Percentiles rank a stretch among this genome's conserved stretches.
Conservation (phyloP, 2,113 vertebrate genomes). For the Rousettus leschenaultii region DNA sequence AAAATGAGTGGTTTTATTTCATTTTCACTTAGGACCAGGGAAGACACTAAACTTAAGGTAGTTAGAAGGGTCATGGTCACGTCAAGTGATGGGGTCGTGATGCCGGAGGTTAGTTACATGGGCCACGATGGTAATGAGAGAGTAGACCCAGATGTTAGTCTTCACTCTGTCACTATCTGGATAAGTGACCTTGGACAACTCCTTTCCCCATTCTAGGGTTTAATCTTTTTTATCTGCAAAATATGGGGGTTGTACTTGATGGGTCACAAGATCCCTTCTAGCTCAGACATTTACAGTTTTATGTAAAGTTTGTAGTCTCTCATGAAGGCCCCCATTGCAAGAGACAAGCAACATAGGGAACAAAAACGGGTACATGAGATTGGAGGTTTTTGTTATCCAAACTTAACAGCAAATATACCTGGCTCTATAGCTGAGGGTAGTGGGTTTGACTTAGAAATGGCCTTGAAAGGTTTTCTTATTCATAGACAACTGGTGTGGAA, state of each 20-base stretch:
- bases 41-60: background rate
- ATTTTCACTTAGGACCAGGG: background rate
- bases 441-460: background rate
- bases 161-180: background rate
- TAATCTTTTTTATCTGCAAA: background rate
- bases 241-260: background rate
- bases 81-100: too few species aligned
- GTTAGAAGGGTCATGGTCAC: background rate
- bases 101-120: background rate
- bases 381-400: background rate
- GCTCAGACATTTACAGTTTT: background rate
- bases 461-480: background rate
- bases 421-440: background rate
- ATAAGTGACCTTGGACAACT: background rate
- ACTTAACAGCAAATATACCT: background rate
- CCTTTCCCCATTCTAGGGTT: background rate
- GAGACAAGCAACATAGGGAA: background rate
- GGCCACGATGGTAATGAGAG: background rate
- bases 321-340: background rate
- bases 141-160: background rate
- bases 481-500: background rate
- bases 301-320: background rate
- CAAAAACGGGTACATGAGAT: background rate
- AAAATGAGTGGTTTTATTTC: background rate
- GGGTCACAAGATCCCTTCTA: background rate